Conservation (phyloP, 2,797 vertebrate species). For the Sardinella longiceps region DNA sequence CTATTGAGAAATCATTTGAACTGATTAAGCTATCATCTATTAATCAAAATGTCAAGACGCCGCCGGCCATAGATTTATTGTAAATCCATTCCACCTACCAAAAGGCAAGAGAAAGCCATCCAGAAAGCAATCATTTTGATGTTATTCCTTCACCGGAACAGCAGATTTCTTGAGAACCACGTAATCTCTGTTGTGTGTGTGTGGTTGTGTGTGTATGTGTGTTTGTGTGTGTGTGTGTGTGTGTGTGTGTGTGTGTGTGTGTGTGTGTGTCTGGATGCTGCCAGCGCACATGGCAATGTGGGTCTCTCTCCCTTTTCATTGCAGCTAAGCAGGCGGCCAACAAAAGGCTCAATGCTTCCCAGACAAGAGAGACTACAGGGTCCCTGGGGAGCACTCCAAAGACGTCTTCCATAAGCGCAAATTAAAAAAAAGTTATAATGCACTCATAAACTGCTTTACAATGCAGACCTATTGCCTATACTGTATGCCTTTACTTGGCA, state of each 20-base stretch:
- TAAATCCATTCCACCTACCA: constrained; percentile 59
- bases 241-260: constrained; percentile 9
- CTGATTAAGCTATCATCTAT: not conserved
- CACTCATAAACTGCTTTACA: not conserved
- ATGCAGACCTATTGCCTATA: not conserved
- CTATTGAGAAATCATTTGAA: not conserved
- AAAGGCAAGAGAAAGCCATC: constrained; percentile 62
- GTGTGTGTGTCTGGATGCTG: constrained; percentile 55
- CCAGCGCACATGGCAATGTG: constrained; percentile 55
- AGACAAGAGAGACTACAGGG: constrained; percentile 47
- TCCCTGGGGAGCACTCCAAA: constrained; percentile 70
- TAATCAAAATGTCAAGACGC: not conserved
- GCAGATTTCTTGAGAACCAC: constrained; percentile 26
- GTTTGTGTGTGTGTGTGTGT: not conserved
- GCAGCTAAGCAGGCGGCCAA: constrained; percentile 57
- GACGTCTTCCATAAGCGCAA: constrained; percentile 33
- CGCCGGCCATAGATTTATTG: constrained; percentile 9
- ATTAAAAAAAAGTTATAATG: not conserved
- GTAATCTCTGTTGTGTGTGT: constrained; percentile 46
- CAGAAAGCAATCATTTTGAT: constrained; percentile 61
- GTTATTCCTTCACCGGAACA: constrained; percentile 41
- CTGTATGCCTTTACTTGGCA: constrained; percentile 14
- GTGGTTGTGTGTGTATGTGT: constrained; percentile 2
- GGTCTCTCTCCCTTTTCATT: constrained; percentile 57
- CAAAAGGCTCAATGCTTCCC: constrained; percentile 59